A percentile compares a stretch with the other conserved stretches of the same genome.
Evolutionary conservation across 1,140 invertebrate species (phyloP).

Genomic region (Pseudobourletiella spinata): DNA sequence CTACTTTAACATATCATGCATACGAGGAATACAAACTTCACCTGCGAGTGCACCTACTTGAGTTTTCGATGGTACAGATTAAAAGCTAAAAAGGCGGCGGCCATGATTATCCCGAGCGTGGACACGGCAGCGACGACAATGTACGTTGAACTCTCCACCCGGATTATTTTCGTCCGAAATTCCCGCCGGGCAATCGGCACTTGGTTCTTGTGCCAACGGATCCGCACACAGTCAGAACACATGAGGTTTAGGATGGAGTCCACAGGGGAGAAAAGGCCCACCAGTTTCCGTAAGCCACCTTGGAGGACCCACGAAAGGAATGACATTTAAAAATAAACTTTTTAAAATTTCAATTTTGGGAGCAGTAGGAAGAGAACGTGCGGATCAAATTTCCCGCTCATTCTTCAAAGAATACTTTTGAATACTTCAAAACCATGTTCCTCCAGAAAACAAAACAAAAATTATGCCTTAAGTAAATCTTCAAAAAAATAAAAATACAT

Average conservation of each 20-base stretch:
- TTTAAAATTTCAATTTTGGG: background rate
- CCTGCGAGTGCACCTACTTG: conserved; percentile 64
- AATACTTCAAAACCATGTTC: background rate
- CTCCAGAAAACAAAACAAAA: background rate
- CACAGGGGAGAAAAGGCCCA: conserved; percentile 65
- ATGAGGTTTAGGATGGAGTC: conserved; percentile 52
- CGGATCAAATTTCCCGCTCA: background rate
- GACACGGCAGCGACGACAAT: conserved; percentile 58
- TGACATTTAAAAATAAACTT: no score
- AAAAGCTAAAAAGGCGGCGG: conserved; percentile 68
- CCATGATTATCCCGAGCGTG: conserved; percentile 62
- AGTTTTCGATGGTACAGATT: conserved; percentile 77
- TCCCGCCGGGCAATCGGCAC: conserved; percentile 66
- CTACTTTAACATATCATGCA: no score
- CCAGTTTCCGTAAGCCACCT: conserved; percentile 57
- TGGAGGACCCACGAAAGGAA: no score
- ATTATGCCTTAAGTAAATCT: background rate
- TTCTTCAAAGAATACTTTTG: background rate
- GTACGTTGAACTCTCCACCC: conserved; percentile 65
- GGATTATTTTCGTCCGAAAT: conserved; percentile 58
- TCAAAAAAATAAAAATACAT: background rate
- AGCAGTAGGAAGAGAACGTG: background rate
- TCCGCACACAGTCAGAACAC: conserved; percentile 57
- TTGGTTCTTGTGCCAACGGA: conserved; percentile 65
- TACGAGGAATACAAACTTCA: no score